Evolutionary conservation across 2,113 vertebrate species (phyloP).

Genomic region (Apodemus speciosus): DNA sequence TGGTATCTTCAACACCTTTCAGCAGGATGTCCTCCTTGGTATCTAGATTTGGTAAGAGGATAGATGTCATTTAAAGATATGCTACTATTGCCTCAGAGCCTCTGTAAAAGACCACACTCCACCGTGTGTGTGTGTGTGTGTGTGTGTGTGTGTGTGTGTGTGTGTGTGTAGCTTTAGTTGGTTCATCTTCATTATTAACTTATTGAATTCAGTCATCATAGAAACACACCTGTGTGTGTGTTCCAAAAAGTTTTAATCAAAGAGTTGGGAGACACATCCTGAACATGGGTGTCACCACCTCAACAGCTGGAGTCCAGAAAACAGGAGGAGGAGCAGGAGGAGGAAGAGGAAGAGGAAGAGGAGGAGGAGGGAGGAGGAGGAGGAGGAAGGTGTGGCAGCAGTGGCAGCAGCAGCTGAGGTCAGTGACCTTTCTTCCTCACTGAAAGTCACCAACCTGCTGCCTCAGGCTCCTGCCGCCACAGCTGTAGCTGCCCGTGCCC

Average conservation of each 20-base stretch:
- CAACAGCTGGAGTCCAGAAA: neutral
- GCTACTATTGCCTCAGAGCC: slow-evolving; percentile 10
- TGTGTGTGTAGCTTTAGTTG: neutral
- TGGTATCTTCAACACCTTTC: slow-evolving; percentile 86
- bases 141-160: too few relatives aligned
- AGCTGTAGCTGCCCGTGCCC: neutral
- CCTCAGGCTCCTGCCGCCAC: neutral
- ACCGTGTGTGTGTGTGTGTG: too few relatives aligned
- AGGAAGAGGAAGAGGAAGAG: too few relatives aligned
- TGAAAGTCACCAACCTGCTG: neutral
- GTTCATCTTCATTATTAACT: neutral
- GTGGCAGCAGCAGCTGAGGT: too few relatives aligned
- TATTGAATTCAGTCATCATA: neutral
- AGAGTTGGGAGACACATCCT: neutral
- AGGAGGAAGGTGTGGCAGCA: too few relatives aligned
- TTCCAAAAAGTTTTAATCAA: neutral
- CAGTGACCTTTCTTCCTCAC: neutral
- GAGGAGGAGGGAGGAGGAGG: too few relatives aligned
- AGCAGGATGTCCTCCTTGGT: slow-evolving; percentile 74
- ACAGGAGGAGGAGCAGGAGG: neutral
- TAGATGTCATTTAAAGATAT: slow-evolving; percentile 18
- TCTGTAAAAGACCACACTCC: slow-evolving; percentile 15
- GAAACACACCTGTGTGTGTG: neutral
- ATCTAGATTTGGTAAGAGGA: slow-evolving; percentile 67
- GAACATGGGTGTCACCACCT: neutral